Evolutionary conservation across 2,113 vertebrate species (phyloP).

Genomic region (Phrynosoma platyrhinos): DNA sequence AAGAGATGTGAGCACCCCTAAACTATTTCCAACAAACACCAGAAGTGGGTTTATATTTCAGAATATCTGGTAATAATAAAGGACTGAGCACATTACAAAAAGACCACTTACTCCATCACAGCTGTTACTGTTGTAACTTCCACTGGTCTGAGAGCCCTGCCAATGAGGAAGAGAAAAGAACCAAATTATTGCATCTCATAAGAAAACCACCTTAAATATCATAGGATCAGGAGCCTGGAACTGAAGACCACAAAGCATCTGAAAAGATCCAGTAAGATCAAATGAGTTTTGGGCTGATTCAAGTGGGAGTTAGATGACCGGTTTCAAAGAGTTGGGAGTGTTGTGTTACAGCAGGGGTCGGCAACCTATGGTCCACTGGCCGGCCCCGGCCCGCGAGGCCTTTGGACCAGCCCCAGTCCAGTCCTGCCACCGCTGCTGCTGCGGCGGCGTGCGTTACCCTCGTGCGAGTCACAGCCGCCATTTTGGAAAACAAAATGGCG

Average conservation of each 20-base stretch:
- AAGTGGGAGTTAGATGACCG: background rate
- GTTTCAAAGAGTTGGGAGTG: background rate
- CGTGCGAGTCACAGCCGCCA: too few relatives aligned
- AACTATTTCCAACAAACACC: too few relatives aligned
- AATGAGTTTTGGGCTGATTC: background rate
- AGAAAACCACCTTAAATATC: background rate
- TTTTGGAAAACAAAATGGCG: too few relatives aligned
- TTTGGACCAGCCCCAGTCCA: too few relatives aligned
- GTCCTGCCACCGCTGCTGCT: too few relatives aligned
- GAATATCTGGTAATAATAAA: background rate
- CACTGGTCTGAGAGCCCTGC: constrained; percentile 58
- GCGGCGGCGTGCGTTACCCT: too few relatives aligned
- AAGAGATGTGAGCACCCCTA: too few relatives aligned
- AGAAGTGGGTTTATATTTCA: too few relatives aligned
- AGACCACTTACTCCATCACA: constrained; percentile 67
- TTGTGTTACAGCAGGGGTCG: background rate
- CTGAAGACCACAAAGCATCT: too few relatives aligned
- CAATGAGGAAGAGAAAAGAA: constrained; percentile 16
- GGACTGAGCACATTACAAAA: background rate
- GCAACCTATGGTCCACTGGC: too few relatives aligned
- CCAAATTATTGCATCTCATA: constrained; percentile 44
- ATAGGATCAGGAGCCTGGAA: background rate
- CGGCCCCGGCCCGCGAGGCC: too few relatives aligned
- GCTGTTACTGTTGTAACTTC: constrained; percentile 45
- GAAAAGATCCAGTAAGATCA: background rate